Base-by-base conservation (phyloP, 2,888 invertebrate species). In the Osedax fenrisi region DNA sequence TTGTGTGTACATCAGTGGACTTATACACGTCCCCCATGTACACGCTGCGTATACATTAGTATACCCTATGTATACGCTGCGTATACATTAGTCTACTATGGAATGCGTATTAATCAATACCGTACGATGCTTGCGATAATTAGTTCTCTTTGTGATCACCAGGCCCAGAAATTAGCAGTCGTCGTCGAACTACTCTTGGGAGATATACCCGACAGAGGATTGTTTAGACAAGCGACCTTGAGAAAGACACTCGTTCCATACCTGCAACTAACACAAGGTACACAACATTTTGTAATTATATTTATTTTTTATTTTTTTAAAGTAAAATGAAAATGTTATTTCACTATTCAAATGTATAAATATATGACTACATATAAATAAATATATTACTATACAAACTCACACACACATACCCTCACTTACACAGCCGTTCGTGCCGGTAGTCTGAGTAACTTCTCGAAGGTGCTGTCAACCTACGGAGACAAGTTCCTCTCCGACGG, bases 201-300 rank as follows among this genome's bases (percentile, higher is more conserved):
- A 77, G 97, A 98, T 84, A 98, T 98, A 79, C 98, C 98, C 0
- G 97, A 98, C 82, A 88, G 98, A 75, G 91, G 92, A 80, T 90
- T 94, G 76, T 99, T 99, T 85, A 89, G 97, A 66, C 92, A 94
- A 84, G 90, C 93, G 0, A 90, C 91, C 5, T 87, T 95, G 80
- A 89, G 94, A 74, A 90, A 91, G 80, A 90, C 96, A 0, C 86
- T 99, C 75, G 91, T 90, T 23, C 94, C 98, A 0, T 99, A 99
- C 83, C 94, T 98, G 83, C 94, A 96, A 84, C 88, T 99, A 5
- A 97, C 98, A 0, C 96, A 97, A 87, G 87, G 83, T 83, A 76
- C 69, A 76, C 17, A 17, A 10, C 17, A 5, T 10, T 41, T 41
- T 17, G 41, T 5, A 41, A 10, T 17, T 41, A 41, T 17, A 10